Percentiles rank a stretch among this genome's conserved stretches.
phyloP scores from a whole-genome alignment of 2,888 invertebrate genomes.

The Leptinotarsa juncta region DNA sequence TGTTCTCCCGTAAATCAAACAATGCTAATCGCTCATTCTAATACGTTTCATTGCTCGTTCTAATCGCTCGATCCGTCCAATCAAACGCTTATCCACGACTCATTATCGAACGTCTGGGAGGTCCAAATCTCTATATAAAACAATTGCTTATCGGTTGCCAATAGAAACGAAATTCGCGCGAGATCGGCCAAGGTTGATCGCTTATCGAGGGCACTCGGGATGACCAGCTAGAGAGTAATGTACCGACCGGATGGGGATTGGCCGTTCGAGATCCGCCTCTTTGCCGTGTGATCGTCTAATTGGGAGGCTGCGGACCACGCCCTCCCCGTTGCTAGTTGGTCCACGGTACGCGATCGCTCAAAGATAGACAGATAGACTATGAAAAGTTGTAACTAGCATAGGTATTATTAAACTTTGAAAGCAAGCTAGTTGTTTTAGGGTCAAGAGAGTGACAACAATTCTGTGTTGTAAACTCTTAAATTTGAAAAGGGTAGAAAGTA shows the following conservation, averaged over 20 bases:
- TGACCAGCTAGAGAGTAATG: slow-evolving; percentile 27
- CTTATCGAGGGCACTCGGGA: slow-evolving; percentile 24
- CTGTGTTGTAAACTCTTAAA: too few relatives aligned
- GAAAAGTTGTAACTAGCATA: not conserved
- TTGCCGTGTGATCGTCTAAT: slow-evolving; percentile 52
- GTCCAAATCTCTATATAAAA: slow-evolving; percentile 29
- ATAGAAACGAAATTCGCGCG: slow-evolving; percentile 28
- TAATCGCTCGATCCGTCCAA: slow-evolving; percentile 22
- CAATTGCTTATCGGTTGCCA: slow-evolving; percentile 35
- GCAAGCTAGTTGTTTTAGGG: too few relatives aligned
- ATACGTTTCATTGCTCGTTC: slow-evolving; percentile 8
- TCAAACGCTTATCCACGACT: slow-evolving; percentile 15
- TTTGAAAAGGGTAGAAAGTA: too few relatives aligned
- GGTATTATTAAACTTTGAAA: not conserved
- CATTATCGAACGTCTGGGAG: slow-evolving; percentile 21
- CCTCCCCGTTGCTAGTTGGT: slow-evolving; percentile 53
- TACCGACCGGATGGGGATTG: slow-evolving; percentile 20
- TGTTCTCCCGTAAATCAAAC: not conserved
- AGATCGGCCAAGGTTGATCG: slow-evolving; percentile 30
- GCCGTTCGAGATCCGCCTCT: slow-evolving; percentile 53
- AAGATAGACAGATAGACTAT: slow-evolving; percentile 1
- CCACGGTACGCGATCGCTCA: not conserved
- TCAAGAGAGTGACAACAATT: too few relatives aligned
- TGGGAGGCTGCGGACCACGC: slow-evolving; percentile 60
- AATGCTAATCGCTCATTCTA: not conserved